A percentile compares a stretch with the other conserved stretches of the same genome.
phyloP scores from a whole-genome alignment of 2,888 invertebrate genomes.

The Epinotia brunnichana region DNA sequence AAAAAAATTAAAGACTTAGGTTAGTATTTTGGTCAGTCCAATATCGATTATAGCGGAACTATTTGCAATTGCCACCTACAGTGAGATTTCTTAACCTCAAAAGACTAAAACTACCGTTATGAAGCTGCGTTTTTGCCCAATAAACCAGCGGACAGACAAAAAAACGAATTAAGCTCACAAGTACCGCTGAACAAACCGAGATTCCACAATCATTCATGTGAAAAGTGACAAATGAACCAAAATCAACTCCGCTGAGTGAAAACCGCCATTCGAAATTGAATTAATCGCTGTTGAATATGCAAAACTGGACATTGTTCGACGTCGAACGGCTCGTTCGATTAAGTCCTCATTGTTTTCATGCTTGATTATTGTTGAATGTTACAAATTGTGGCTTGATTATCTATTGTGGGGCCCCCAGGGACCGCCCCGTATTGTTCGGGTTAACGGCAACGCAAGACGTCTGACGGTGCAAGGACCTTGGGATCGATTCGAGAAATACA shows the following conservation, averaged over 20 bases:
- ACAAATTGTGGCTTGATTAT: conserved; percentile 51
- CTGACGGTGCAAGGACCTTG: conserved; percentile 27
- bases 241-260: conserved; percentile 71
- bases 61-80: too few species aligned
- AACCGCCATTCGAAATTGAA: conserved; percentile 74
- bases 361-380: conserved; percentile 60
- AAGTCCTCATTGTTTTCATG: conserved; percentile 64
- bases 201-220: conserved; percentile 61
- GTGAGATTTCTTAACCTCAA: not conserved
- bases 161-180: conserved; percentile 39
- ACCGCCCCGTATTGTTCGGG: conserved; percentile 29
- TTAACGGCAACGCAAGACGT: conserved; percentile 21
- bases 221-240: conserved; percentile 77
- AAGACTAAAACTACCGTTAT: not conserved
- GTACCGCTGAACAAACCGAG: conserved; percentile 45
- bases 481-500: not conserved
- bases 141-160: conserved; percentile 14
- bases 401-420: conserved; percentile 41
- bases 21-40: too few species aligned
- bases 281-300: conserved; percentile 79
- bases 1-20: too few species aligned
- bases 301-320: conserved; percentile 68
- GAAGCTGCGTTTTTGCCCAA: conserved; percentile 3
- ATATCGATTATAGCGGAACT: too few species aligned
- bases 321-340: conserved; percentile 61